Base-by-base conservation (phyloP, 2,888 invertebrate species). In the Dasypolia templi region DNA sequence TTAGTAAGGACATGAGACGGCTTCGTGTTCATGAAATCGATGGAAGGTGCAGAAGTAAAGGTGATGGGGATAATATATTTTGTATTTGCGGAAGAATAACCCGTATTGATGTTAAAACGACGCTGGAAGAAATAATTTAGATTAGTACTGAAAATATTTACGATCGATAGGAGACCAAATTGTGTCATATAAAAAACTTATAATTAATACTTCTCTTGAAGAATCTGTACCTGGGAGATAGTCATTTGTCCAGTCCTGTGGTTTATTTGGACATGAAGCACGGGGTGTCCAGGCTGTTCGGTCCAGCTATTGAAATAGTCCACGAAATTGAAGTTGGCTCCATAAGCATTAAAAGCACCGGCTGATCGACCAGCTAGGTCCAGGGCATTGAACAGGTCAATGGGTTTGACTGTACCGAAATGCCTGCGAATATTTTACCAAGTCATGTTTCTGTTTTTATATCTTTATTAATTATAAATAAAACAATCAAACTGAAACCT, bases 241-340 rank as follows among this genome's bases (percentile, higher is more conserved):
- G 84, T 91, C 89, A 96, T 94, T 11, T 84, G 87, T 26, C 94
- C 94, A 26, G 93, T 94, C 0, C 83, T 83, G 61, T 96, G 96
- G 85, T 97, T 90, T 5, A 96, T 95, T 14, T 92, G 90, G 0
- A 97, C 97, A 22, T 92, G 95, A 3, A 97, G 88, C 0, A 97
- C 93, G 0, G 97, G 97, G 83, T 96, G 97, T 19, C 97, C 97
- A 44, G 95, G 91, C 85, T 97, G 96, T 42, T 96, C 96, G 84
- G 97, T 97, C 91, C 97, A 97, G 55, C 93, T 92, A 70, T 90
- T 94, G 75, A 93, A 96, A 82, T 95, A 96, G 4, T 95, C 94
- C 7, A 93, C 84, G 0, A 94, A 79, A 77, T 94, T 93, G 75
- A 96, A 93, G 3, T 93, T 87, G 0, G 90, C 42, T 70, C 94